Percentiles rank a stretch among this genome's conserved stretches.
Conservation (phyloP, 2,888 invertebrate species). For the Megastigmus dorsalis region DNA sequence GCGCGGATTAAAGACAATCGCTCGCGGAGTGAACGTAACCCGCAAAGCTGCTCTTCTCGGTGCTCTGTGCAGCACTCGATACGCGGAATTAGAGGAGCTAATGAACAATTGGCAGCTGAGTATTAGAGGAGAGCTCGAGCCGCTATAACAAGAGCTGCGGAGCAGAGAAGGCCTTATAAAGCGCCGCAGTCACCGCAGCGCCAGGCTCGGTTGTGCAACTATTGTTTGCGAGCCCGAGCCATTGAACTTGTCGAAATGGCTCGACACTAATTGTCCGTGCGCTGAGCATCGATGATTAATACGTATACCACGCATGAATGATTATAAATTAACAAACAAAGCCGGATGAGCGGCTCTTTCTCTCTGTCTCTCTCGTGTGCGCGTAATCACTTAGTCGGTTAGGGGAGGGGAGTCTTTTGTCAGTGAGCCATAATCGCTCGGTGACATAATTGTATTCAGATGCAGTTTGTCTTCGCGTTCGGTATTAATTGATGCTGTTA, state of each 20-base stretch:
- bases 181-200: no score
- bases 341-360: no score
- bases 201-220: slow-evolving; percentile 7
- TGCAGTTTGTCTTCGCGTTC: no score
- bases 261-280: slow-evolving; percentile 7
- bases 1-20: slow-evolving; percentile 32
- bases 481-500: no score
- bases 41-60: no score
- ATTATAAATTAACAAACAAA: slow-evolving; percentile 28
- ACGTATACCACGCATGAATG: background rate
- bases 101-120: slow-evolving; percentile 34
- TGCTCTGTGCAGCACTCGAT: background rate
- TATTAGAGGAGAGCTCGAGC: background rate
- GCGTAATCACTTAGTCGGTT: background rate
- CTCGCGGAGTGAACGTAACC: background rate
- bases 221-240: slow-evolving; percentile 17
- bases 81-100: slow-evolving; percentile 6
- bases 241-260: background rate
- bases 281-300: slow-evolving; percentile 25
- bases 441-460: no score
- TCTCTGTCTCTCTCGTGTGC: no score
- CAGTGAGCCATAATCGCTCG: no score
- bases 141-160: background rate
- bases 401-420: no score
- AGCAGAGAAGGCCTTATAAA: background rate